Percentiles rank a stretch among this genome's conserved stretches.
These are phyloP conservation scores for Lingula anatina DNA, from an alignment of 2,888 invertebrate species.

Conservation along the genomic window DNA sequence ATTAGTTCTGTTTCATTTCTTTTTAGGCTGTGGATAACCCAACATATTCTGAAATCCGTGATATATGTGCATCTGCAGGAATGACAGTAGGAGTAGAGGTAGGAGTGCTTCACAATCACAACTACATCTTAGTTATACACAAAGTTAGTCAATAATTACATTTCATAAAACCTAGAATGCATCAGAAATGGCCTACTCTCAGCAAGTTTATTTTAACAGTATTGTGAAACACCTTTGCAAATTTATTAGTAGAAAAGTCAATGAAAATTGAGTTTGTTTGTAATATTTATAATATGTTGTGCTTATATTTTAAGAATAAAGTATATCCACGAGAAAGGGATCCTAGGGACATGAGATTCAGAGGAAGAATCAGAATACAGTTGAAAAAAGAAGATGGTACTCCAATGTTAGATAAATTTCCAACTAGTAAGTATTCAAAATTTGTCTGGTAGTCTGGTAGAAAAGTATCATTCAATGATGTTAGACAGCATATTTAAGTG, in stretches of 20 bases:
- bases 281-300: too few species aligned
- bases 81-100: conserved; percentile 79
- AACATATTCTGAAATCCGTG: conserved; percentile 88
- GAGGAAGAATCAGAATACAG: conserved; percentile 89
- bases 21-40: conserved; percentile 85
- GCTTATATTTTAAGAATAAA: too few species aligned
- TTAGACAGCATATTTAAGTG: too few species aligned
- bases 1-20: conserved; percentile 3
- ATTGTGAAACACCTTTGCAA: too few species aligned
- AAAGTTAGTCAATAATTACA: background rate
- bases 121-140: conserved; percentile 6
- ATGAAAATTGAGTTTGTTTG: too few species aligned
- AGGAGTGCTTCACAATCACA: conserved; percentile 8
- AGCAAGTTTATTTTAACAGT: too few species aligned
- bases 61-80: conserved; percentile 80
- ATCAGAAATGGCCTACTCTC: too few species aligned
- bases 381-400: conserved; percentile 84
- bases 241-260: too few species aligned
- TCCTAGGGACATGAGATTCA: conserved; percentile 71
- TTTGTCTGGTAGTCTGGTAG: background rate
- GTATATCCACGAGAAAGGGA: conserved; percentile 85
- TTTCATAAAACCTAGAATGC: too few species aligned
- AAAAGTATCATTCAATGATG: too few species aligned
- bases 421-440: conserved; percentile 57
- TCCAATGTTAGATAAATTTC: conserved; percentile 66